Base-by-base conservation (phyloP, 2,888 invertebrate species). In the Halictus quadricinctus region DNA sequence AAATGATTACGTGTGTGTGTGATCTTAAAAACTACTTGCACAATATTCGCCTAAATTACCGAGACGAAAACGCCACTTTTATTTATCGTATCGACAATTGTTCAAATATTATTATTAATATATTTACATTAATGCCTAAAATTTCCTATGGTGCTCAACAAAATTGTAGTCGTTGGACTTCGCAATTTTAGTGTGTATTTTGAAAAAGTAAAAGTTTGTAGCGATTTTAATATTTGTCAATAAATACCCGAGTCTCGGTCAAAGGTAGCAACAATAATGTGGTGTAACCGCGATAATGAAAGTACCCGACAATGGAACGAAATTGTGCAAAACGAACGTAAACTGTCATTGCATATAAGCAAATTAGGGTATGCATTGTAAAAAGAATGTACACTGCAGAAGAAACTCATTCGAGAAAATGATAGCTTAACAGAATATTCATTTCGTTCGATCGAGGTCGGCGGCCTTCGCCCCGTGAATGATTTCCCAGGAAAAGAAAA, bases 401-500 rank as follows among this genome's bases (percentile, higher is more conserved):
- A 36, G 21, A 50, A 25, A 64, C 29, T 18, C 43, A 15, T 25
- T 54, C 25, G 5, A 21, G 58, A 41, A 48, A 25, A 60, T 36
- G 72, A 80, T 80, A 75, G 72, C 66, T 58, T 21, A 46, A 25
- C 48, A 25, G 72, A 46, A 74, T 46, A 48, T 48, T 43, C 69
- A 43, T 58, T 58, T 12, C 12, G 58, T 58, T 58, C 58, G n/a
- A 58, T 58, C n/a, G 58, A 64, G 69, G 70, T 64, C 60, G 69
- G 60, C 18, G 60, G 64, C 54, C 64, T 73, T 79, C 80, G 73
- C 48, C n/a, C 48, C 70, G 80, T 54, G 87, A 87, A 87, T 87
- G 87, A 87, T 87, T 87, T 84, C 82, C 66, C 82, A 74, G 72
- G 80, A 83, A 87, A 87, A 85, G 88, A 87, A 88, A 87, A 87